Base-by-base conservation (phyloP, 1,140 invertebrate genomes). In the Bombus affinis region DNA sequence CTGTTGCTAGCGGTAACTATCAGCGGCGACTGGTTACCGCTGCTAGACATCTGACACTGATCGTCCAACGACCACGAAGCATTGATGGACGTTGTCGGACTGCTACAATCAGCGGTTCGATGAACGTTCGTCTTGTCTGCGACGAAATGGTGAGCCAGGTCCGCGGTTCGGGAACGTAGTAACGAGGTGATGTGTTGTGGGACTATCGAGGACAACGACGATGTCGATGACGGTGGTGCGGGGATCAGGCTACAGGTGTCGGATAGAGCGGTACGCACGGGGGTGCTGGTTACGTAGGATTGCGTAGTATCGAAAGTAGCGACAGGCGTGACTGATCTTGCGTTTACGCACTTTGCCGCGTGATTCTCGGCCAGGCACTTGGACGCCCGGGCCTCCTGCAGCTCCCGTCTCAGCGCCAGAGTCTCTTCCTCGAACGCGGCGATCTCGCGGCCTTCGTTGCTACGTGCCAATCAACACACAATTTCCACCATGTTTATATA, bases 351-450 rank as follows among this genome's bases (percentile, higher is more conserved):
- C 94, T 95, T 95, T 91, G 92, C 89, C 82, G 88, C 91, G 70
- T 94, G 93, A 83, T 91, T 92, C 77, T 94, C 93, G 44, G 91
- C 91, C 72, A 88, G 74, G 82, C 90, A 94, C 91, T 92, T 93
- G 77, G 93, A 93, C 44, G 94, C 93, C 68, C 92, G 86, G 42
- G 94, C 94, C 89, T 94, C 95, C 84, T 95, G 94, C 35, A 95
- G 92, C 90, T 95, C 94, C 12, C 95, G 95, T 72, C 95, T 92
- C 78, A 95, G 87, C 37, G 92, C 92, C 89, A 95, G 86, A n/a
- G 92, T 93, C 86, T 95, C 94, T 88, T 95, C 95, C 89, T 95
- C 95, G 87, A 95, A 94, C 77, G 94, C 95, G 71, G 93, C 94
- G 83, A 95, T 95, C 92, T 95, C 95, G 59, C 92, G 94, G 84